A percentile compares a stretch with the other conserved stretches of the same genome.
Conservation (phyloP, 2,113 vertebrate species). For the Sorex fumeus region DNA sequence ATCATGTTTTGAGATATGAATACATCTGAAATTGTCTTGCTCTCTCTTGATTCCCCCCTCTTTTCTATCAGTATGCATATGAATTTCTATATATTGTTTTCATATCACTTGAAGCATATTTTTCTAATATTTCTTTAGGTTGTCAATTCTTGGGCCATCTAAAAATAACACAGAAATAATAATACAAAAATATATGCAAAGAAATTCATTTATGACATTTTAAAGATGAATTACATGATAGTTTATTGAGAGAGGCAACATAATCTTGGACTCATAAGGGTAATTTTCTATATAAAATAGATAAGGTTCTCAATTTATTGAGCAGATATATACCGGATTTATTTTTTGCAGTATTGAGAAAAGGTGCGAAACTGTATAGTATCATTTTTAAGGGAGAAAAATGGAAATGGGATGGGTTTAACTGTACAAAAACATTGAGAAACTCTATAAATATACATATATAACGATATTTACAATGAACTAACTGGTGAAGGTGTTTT, state of each 20-base stretch:
- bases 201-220: not conserved
- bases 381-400: not conserved
- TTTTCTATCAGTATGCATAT: not conserved
- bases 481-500: not conserved
- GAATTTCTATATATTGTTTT: not conserved
- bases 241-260: not conserved
- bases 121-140: not conserved
- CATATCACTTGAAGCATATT: not conserved
- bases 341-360: not conserved
- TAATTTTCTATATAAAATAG: not conserved
- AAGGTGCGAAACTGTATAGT: not conserved
- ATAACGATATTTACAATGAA: too few species aligned
- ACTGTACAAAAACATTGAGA: not conserved
- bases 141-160: not conserved
- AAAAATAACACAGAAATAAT: not conserved
- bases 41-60: not conserved
- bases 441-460: too few species aligned
- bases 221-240: not conserved
- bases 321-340: not conserved
- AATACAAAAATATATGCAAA: too few species aligned
- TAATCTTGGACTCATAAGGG: not conserved
- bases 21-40: not conserved
- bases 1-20: not conserved
- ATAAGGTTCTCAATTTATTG: not conserved
- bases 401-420: not conserved